Conservation (phyloP, 1,140 invertebrate species). For the Homalodisca vitripennis region DNA sequence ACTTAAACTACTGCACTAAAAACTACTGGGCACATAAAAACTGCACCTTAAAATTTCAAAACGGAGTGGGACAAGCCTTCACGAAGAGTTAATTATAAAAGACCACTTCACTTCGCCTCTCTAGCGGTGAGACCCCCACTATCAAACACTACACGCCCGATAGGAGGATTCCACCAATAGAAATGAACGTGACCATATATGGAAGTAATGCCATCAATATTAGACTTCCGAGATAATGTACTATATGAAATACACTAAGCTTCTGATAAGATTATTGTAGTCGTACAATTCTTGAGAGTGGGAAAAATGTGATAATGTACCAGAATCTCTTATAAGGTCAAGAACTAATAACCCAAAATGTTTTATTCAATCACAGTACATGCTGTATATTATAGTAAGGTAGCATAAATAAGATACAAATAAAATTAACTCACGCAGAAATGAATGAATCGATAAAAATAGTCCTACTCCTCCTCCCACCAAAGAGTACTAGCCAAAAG, state of each 20-base stretch:
- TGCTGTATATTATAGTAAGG: too few relatives aligned
- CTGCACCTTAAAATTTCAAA: neutral
- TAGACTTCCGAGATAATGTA: neutral
- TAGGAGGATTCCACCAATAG: neutral
- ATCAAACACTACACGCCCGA: conserved; percentile 5
- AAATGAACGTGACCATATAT: conserved; percentile 11
- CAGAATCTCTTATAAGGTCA: too few relatives aligned
- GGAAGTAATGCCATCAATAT: conserved; percentile 7
- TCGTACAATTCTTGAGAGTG: too few relatives aligned
- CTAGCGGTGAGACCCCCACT: too few relatives aligned
- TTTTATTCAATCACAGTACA: too few relatives aligned
- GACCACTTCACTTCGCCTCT: neutral
- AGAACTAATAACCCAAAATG: too few relatives aligned
- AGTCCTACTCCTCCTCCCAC: too few relatives aligned
- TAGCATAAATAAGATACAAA: too few relatives aligned
- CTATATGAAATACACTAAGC: neutral
- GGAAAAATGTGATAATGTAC: too few relatives aligned
- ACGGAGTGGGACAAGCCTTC: neutral
- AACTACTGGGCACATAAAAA: neutral
- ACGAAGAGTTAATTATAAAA: neutral
- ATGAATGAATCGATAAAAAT: too few relatives aligned
- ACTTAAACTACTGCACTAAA: neutral
- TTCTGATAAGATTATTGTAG: neutral
- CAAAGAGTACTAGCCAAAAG: too few relatives aligned
- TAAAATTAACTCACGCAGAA: too few relatives aligned